Conservation (phyloP, 2,888 invertebrate genomes). For the Trissoscelio sp. region DNA sequence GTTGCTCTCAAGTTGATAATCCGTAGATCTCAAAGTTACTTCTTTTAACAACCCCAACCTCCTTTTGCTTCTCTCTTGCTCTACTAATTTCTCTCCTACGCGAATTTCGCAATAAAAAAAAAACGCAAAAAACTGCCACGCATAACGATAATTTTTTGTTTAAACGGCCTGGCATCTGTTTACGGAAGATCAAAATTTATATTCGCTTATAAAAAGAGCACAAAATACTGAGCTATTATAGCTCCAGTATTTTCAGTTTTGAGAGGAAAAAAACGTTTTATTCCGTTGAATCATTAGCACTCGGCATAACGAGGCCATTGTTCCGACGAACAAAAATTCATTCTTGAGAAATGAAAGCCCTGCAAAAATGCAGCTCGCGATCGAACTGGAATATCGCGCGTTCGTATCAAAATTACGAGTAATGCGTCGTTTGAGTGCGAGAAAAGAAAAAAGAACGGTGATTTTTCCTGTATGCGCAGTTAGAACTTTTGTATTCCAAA, state of each 20-base stretch:
- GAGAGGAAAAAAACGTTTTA: conserved; percentile 25
- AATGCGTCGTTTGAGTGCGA: background rate
- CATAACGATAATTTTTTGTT: conserved; percentile 17
- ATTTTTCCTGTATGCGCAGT: background rate
- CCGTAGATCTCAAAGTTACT: conserved; percentile 33
- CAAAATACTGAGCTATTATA: background rate
- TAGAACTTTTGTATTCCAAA: conserved; percentile 13
- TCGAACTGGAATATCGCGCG: background rate
- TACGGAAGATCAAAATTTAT: conserved; percentile 33
- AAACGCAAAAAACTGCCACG: too few species aligned
- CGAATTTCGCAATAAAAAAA: conserved; percentile 19
- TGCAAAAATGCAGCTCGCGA: conserved; percentile 1
- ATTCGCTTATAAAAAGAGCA: conserved; percentile 9
- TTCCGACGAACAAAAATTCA: conserved; percentile 16
- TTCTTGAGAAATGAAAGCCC: conserved; percentile 4
- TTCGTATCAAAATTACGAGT: background rate
- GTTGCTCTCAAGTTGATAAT: conserved; percentile 35
- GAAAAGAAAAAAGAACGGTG: background rate
- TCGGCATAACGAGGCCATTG: conserved; percentile 34
- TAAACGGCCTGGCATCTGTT: conserved; percentile 22
- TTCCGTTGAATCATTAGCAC: conserved; percentile 36
- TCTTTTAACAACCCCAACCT: conserved; percentile 16
- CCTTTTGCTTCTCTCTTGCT: background rate
- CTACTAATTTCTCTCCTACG: conserved; percentile 2
- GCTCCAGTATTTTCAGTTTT: background rate